Conservation (phyloP, 2,113 vertebrate genomes). For the Peucedramus taeniatus region DNA sequence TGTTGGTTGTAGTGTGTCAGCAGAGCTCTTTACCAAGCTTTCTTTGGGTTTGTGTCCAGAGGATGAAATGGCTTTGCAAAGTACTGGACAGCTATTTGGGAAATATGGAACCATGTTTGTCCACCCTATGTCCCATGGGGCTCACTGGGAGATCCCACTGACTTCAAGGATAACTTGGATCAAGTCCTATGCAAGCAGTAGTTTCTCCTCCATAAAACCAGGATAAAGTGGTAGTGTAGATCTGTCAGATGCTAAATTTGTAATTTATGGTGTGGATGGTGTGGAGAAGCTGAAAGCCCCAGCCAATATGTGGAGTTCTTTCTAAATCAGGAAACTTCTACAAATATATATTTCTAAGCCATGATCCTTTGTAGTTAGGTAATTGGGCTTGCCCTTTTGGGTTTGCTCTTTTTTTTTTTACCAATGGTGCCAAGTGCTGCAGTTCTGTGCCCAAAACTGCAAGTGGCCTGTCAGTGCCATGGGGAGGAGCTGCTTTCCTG, state of each 20-base stretch:
- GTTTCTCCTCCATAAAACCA: neutral
- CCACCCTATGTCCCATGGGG: accelerated
- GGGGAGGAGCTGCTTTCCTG: neutral
- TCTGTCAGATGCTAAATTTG: neutral
- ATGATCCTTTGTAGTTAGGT: neutral
- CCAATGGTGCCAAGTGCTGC: neutral
- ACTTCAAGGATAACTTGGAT: neutral
- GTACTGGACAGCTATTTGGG: neutral
- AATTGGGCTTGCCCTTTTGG: neutral
- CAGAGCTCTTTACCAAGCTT: neutral
- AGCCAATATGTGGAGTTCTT: neutral
- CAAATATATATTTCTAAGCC: neutral
- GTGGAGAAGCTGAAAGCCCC: neutral
- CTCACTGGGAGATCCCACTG: neutral
- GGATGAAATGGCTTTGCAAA: neutral
- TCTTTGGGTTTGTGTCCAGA: neutral
- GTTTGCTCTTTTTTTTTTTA: neutral
- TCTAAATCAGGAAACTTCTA: neutral
- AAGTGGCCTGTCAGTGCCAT: accelerated
- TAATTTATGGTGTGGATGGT: neutral
- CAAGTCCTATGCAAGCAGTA: neutral
- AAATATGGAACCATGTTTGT: neutral
- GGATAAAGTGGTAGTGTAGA: neutral
- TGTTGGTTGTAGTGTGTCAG: neutral
- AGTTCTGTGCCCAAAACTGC: neutral